Percentiles rank a stretch among this genome's conserved stretches.
phyloP scores from a whole-genome alignment of 1,140 invertebrate species.

The Cydia fagiglandana region DNA sequence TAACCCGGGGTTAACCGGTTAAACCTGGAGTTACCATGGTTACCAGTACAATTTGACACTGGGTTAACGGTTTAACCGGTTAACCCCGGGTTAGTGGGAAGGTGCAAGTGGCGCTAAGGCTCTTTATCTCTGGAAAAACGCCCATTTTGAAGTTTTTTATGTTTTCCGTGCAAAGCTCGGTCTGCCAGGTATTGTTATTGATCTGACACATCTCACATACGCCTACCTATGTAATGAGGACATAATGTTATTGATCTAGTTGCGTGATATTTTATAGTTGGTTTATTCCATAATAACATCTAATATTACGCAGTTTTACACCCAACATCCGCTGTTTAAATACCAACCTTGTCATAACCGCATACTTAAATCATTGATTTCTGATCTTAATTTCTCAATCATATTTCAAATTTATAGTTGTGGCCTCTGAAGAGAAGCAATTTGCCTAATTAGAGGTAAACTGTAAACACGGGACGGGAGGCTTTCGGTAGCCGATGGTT shows the following conservation, averaged over 20 bases:
- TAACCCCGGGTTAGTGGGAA: too few species aligned
- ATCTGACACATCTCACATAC: background rate
- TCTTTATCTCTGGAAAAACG: too few species aligned
- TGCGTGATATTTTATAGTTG: background rate
- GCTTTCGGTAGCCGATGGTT: conserved; percentile 56
- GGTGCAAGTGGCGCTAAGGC: too few species aligned
- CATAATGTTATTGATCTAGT: background rate
- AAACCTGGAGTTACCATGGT: too few species aligned
- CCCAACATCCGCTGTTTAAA: conserved; percentile 21
- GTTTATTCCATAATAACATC: background rate
- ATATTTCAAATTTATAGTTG: conserved; percentile 42
- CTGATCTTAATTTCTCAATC: conserved; percentile 41
- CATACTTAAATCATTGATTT: conserved; percentile 38
- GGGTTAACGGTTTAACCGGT: too few species aligned
- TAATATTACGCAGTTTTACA: conserved; percentile 18
- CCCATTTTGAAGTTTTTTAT: too few species aligned
- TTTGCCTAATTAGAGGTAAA: conserved; percentile 54
- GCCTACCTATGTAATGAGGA: background rate
- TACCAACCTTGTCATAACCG: conserved; percentile 35
- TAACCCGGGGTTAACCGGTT: too few species aligned
- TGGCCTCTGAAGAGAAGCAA: conserved; percentile 44
- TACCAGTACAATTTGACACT: too few species aligned
- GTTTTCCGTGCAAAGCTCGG: too few species aligned
- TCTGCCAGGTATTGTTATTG: too few species aligned
- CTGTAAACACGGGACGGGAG: conserved; percentile 47